Evolutionary conservation across 2,888 invertebrate species (phyloP), one percentile per base, ranked within the genome.

Genomic region (Tachina lurida): DNA sequence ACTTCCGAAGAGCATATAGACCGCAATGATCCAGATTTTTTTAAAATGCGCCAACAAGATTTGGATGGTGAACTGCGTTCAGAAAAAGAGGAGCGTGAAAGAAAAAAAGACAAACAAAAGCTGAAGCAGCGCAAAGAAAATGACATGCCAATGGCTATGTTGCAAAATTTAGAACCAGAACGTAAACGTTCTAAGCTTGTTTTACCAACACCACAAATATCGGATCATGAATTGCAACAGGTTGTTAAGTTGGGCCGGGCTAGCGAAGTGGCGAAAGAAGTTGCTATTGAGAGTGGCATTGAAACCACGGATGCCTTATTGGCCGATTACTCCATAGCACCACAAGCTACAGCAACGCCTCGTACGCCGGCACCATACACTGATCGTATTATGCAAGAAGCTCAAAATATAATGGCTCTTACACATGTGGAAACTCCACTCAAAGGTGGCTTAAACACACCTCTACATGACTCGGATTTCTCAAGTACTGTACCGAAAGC

Each of bases 321-420:
- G 10, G 97, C 97, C 17, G 98, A 99, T 93, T 99, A 99, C 93
- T 96, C 97, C 10, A 95, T 97, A 70, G 95, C 96, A 8, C 95
- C 95, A 1, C 94, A 95, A 87, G 94, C 95, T 71, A 93, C 95
- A 13, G 95, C 95, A 43, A 96, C 96, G 22, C 98, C 98, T 1
- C 94, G 98, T 82, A 98, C 98, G 0, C 98, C 98, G 3, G 96
- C 97, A 2, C 95, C 95, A 5, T 95, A 95, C 77, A 96, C 96
- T 13, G 98, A 98, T 93, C 95, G 95, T 88, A 95, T 96, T 87
- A 94, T 97, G 85, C 96, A 98, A 95, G 99, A 99, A 93, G 99
- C 99, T 0, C 98, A 99, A 93, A 99, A 99, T 91, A 97, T 99
- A 91, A 98, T 99, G 97, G 99, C 99, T 0, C 93, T 99, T 22